Base-by-base conservation (phyloP, 2,888 invertebrate genomes). In the Synergus umbraculus region DNA sequence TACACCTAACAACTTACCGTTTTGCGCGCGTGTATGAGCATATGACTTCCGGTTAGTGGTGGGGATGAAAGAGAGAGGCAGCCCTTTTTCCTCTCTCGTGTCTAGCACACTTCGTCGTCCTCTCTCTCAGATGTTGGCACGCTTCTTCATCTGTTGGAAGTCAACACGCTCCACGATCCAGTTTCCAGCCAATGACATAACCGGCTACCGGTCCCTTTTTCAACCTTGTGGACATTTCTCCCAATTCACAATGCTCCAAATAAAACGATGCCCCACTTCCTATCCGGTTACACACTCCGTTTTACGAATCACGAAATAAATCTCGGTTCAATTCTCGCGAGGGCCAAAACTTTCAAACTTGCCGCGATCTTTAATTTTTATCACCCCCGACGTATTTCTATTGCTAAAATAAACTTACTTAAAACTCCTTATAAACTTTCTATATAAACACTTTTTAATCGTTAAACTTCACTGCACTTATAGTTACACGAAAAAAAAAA, bases 1-100 rank as follows among this genome's bases (percentile, higher is more conserved):
- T 81, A 81, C 81, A 58, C 15, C 43, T 65, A 81, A 78, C 76
- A 85, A 90, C 86, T 91, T 90, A 91, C 92, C 91, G 92, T 90
- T 91, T 90, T 91, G 86, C 91, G 90, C 87, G 91, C 87, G 91
- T 90, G 90, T 87, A 90, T 89, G 89, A 90, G 91, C 92, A 91
- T 91, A 91, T 90, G 91, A 90, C 88, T 89, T 90, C 89, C 88
- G 89, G 87, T 85, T 83, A 79, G 69, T 79, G 79, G 79, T 81
- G 81, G 81, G 80, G 78, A 76, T 76, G 81, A 73, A 82, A 78
- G 82, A 80, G 81, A 81, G 80, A 80, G 82, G 78, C 69, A 81
- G 77, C 80, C 81, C 81, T 83, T 83, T 81, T 81, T 83, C 84
- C 79, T 63, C 82, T 78, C 79, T 65, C 81, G 79, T 41, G 37